Percentiles rank a stretch among this genome's conserved stretches.
Evolutionary conservation across 1,140 invertebrate genomes (phyloP).

Genomic region (Drosophila busckii): DNA sequence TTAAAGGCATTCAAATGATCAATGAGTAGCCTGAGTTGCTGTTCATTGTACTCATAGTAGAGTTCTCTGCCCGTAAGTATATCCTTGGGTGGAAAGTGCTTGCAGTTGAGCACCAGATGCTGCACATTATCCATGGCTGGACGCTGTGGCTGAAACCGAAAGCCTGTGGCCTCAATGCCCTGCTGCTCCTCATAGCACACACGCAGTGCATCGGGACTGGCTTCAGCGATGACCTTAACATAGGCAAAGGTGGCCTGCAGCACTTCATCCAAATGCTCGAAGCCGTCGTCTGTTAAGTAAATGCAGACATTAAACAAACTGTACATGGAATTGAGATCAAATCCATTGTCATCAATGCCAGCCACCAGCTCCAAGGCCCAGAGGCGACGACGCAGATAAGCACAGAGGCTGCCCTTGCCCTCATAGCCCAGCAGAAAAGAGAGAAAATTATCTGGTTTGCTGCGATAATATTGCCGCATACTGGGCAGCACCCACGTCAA

Average conservation of each 20-base stretch:
- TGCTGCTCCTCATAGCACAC: constrained; percentile 75
- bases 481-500: constrained; percentile 91
- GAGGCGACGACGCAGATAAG: constrained; percentile 89
- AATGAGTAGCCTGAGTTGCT: constrained; percentile 84
- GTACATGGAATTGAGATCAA: constrained; percentile 86
- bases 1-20: constrained; percentile 84
- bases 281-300: constrained; percentile 88
- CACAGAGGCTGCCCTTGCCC: constrained; percentile 91
- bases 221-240: constrained; percentile 84
- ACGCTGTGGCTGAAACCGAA: constrained; percentile 85
- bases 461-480: constrained; percentile 83
- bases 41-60: constrained; percentile 88
- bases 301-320: constrained; percentile 87
- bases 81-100: constrained; percentile 87
- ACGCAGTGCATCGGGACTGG: constrained; percentile 82
- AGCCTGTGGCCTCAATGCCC: constrained; percentile 85
- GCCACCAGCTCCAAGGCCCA: constrained; percentile 90
- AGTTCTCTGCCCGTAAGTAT: constrained; percentile 88
- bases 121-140: constrained; percentile 89
- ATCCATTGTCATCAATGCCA: constrained; percentile 87
- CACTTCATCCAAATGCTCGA: constrained; percentile 85
- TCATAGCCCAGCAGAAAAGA: constrained; percentile 92
- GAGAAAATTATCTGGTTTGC: constrained; percentile 89
- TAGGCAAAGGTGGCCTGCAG: constrained; percentile 86
- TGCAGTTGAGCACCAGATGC: constrained; percentile 88